These are phyloP conservation scores for Ophioninae sp. DNA, from an alignment of 2,888 invertebrate genomes.

Conservation along the genomic window DNA sequence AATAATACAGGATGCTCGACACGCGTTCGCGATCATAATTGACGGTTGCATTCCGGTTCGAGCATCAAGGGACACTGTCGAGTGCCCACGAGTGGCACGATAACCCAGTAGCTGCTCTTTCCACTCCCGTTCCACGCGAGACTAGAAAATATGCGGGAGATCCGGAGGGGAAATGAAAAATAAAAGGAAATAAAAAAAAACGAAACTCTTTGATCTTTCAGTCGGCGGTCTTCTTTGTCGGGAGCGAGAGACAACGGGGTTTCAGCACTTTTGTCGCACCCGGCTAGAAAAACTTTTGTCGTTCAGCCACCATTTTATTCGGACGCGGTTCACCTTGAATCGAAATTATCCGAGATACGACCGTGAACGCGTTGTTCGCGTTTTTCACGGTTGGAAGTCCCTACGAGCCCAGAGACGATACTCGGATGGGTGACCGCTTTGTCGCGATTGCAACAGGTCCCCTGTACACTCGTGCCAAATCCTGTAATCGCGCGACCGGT, in stretches of 20 bases:
- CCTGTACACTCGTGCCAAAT: neutral
- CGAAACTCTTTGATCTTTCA: slow-evolving; percentile 36
- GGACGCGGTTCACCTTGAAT: neutral
- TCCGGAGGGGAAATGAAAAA: slow-evolving; percentile 9
- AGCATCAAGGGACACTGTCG: slow-evolving; percentile 26
- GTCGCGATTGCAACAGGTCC: neutral
- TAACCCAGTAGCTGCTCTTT: slow-evolving; percentile 21
- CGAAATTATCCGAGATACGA: neutral
- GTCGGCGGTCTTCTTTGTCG: slow-evolving; percentile 34
- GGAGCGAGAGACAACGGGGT: slow-evolving; percentile 14
- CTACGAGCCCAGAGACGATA: neutral
- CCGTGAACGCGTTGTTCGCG: neutral
- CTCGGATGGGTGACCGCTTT: neutral
- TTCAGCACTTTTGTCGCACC: neutral
- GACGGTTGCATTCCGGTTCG: neutral
- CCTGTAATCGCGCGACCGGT: neutral
- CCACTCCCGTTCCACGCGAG: slow-evolving; percentile 13
- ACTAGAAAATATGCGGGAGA: slow-evolving; percentile 38
- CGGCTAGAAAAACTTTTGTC: slow-evolving; percentile 9
- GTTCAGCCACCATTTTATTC: slow-evolving; percentile 9
- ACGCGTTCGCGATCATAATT: neutral
- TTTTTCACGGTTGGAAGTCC: neutral
- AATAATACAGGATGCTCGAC: neutral
- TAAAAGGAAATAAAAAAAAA: neutral
- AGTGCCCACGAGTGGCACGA: slow-evolving; percentile 28